These are phyloP conservation scores for Prunella fulvescens DNA, from an alignment of 2,113 vertebrate genomes.

Conservation along the genomic window DNA sequence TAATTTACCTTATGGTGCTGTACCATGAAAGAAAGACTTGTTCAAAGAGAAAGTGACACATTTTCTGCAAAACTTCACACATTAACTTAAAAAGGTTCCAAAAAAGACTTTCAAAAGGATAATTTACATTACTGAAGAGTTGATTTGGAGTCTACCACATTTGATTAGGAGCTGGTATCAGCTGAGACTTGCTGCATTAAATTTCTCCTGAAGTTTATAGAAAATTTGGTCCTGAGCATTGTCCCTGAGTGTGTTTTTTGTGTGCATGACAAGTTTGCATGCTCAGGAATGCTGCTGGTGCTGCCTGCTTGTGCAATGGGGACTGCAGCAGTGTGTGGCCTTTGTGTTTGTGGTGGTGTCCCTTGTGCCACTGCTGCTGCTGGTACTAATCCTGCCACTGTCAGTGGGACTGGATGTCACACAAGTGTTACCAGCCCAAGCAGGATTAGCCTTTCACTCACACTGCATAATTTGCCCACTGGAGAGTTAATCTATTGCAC, in stretches of 20 bases:
- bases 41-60: conserved; percentile 62
- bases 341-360: not conserved
- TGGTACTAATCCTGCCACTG: not conserved
- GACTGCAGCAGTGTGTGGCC: not conserved
- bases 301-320: not conserved
- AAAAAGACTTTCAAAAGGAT: conserved; percentile 61
- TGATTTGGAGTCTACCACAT: conserved; percentile 49
- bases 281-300: not conserved
- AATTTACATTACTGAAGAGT: conserved; percentile 61
- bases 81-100: conserved; percentile 56
- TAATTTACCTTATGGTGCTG: conserved; percentile 58
- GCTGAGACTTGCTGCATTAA: not conserved
- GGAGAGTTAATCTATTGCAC: not conserved
- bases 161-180: conserved; percentile 51
- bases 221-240: not conserved
- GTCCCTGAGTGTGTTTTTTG: not conserved
- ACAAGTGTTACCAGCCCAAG: not conserved
- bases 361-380: not conserved
- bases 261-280: not conserved
- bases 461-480: not conserved
- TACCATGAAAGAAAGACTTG: conserved; percentile 59
- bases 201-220: not conserved
- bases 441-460: not conserved
- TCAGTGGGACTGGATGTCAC: not conserved
- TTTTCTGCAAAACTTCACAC: conserved; percentile 57